A percentile compares a stretch with the other conserved stretches of the same genome.
Evolutionary conservation across 2,888 invertebrate species (phyloP).

Genomic region (Lepeophtheirus nordmannii): DNA sequence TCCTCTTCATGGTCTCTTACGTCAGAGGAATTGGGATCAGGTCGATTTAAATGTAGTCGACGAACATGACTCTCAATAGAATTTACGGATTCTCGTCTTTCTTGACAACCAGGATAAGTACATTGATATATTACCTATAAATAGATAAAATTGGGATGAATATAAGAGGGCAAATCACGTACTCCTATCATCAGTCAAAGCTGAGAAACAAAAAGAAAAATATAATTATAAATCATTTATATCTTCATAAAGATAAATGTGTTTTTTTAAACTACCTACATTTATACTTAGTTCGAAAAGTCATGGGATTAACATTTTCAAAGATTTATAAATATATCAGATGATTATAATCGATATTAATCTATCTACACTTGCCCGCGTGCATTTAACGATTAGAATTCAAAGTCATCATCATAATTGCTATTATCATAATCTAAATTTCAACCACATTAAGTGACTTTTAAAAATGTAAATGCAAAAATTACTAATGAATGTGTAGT

Average conservation of each 20-base stretch:
- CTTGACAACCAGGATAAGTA: constrained; percentile 67
- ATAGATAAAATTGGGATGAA: not conserved
- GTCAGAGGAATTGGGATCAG: constrained; percentile 32
- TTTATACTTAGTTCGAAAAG: too few species aligned
- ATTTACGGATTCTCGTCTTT: not conserved
- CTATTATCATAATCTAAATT: too few species aligned
- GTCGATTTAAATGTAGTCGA: not conserved
- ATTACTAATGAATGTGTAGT: too few species aligned
- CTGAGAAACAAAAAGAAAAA: not conserved
- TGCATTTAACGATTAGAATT: too few species aligned
- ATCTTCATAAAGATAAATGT: not conserved
- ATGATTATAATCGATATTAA: too few species aligned
- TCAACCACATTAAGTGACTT: too few species aligned
- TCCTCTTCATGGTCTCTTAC: constrained; percentile 69
- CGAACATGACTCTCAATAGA: constrained; percentile 16
- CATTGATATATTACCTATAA: constrained; percentile 41
- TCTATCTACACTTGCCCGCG: too few species aligned
- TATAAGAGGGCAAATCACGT: not conserved
- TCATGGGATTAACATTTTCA: too few species aligned
- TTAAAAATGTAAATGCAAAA: too few species aligned
- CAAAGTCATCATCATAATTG: too few species aligned
- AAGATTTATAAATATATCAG: too few species aligned
- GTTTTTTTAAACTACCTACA: too few species aligned
- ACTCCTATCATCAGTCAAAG: not conserved
- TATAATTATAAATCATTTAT: not conserved